These are phyloP conservation scores for Chironomus tentans DNA, from an alignment of 2,888 invertebrate species.

Conservation along the genomic window DNA sequence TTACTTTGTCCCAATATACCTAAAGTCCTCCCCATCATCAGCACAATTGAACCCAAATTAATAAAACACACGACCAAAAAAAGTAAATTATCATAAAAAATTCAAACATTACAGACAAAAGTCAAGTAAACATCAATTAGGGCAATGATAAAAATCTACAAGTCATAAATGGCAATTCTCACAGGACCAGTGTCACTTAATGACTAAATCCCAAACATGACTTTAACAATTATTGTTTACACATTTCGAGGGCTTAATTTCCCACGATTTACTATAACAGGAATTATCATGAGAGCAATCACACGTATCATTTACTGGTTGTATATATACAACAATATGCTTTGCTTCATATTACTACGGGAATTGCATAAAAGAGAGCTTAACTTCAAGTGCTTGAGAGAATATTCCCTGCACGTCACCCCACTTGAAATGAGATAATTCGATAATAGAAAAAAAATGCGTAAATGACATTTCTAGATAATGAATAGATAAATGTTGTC, in stretches of 20 bases:
- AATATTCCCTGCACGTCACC: not conserved
- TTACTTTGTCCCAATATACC: too few species aligned
- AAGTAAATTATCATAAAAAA: not conserved
- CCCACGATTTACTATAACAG: constrained; percentile 20
- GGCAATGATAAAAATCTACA: not conserved
- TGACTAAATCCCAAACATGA: constrained; percentile 18
- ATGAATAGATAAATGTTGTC: constrained; percentile 22
- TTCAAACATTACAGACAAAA: not conserved
- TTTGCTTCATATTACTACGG: not conserved
- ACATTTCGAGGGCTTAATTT: constrained; percentile 26
- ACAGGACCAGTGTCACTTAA: not conserved
- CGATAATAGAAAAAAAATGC: constrained; percentile 25
- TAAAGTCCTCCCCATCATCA: too few species aligned
- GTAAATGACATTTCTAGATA: constrained; percentile 23
- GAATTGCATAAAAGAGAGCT: not conserved
- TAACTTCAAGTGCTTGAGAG: not conserved
- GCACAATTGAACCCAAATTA: too few species aligned
- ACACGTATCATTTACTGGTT: constrained; percentile 24
- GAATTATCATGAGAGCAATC: constrained; percentile 19
- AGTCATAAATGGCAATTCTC: not conserved
- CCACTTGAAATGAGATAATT: constrained; percentile 24
- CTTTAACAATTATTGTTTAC: constrained; percentile 27
- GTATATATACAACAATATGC: constrained; percentile 12
- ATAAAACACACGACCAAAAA: too few species aligned
- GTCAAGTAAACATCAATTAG: constrained; percentile 5